Evolutionary conservation across 2,797 vertebrate species (phyloP).

Genomic region (Acropternis orthonyx): DNA sequence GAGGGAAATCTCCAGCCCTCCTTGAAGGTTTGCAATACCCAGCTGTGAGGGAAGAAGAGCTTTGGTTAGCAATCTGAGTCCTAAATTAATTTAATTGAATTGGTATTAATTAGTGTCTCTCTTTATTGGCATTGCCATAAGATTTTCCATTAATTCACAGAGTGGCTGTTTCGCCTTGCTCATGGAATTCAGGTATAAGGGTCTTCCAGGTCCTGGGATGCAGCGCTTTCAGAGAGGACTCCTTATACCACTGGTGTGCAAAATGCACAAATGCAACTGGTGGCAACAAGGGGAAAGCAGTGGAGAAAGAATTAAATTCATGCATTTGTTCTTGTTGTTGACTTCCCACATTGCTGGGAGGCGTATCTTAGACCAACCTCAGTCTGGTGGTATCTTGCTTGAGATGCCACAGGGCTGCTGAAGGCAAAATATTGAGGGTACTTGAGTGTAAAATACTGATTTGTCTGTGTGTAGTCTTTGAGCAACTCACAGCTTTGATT

Average conservation of each 20-base stretch:
- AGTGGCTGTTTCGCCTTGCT: neutral
- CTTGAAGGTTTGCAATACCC: neutral
- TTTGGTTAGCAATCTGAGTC: neutral
- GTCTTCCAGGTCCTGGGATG: neutral
- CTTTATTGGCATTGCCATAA: neutral
- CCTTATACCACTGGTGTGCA: neutral
- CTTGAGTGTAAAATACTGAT: neutral
- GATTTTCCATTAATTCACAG: neutral
- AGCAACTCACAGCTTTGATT: neutral
- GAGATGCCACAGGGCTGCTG: fast-evolving
- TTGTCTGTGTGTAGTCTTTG: fast-evolving
- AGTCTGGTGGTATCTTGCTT: neutral
- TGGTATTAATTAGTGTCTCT: neutral
- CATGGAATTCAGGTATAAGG: neutral
- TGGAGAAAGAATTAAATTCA: neutral
- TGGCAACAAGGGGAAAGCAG: neutral
- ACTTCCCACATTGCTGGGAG: neutral
- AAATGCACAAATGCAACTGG: neutral
- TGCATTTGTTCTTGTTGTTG: neutral
- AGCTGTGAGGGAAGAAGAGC: neutral
- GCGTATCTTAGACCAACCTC: neutral
- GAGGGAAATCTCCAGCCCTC: neutral
- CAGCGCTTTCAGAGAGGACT: neutral
- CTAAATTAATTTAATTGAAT: neutral
- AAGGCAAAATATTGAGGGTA: neutral